These are phyloP conservation scores for Microcebus griseorufus DNA, from an alignment of 2,113 vertebrate species.

Conservation along the genomic window DNA sequence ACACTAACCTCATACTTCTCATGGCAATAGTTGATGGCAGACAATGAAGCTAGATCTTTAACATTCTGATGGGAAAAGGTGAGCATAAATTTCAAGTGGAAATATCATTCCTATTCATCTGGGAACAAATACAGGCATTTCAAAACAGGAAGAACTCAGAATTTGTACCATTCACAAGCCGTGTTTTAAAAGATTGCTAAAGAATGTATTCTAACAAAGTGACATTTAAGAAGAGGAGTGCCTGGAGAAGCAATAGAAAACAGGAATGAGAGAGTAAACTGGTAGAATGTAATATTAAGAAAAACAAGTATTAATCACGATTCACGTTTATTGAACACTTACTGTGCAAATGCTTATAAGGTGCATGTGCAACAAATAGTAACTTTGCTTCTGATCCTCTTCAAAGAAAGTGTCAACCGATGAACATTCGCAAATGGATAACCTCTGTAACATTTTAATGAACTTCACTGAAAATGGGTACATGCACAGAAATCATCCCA, in stretches of 20 bases:
- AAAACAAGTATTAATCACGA: not conserved
- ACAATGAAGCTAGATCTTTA: not conserved
- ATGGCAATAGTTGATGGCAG: not conserved
- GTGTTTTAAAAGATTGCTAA: not conserved
- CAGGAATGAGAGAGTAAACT: not conserved
- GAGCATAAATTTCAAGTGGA: not conserved
- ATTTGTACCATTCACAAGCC: not conserved
- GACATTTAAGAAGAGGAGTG: not conserved
- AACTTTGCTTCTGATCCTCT: not conserved
- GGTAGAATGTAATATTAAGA: not conserved
- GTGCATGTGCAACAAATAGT: not conserved
- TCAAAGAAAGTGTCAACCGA: not conserved
- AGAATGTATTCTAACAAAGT: not conserved
- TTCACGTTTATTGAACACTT: not conserved
- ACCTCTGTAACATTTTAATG: not conserved
- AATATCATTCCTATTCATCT: not conserved
- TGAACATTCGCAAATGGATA: not conserved
- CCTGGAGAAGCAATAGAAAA: not conserved
- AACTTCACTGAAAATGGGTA: not conserved
- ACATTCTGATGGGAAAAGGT: not conserved
- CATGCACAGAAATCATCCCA: not conserved
- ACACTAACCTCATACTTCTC: not conserved
- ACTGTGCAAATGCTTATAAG: not conserved
- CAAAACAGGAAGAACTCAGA: not conserved
- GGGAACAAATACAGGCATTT: not conserved